Evolutionary conservation across 2,888 invertebrate genomes (phyloP).

Genomic region (Nephrotoma guestfalica): DNA sequence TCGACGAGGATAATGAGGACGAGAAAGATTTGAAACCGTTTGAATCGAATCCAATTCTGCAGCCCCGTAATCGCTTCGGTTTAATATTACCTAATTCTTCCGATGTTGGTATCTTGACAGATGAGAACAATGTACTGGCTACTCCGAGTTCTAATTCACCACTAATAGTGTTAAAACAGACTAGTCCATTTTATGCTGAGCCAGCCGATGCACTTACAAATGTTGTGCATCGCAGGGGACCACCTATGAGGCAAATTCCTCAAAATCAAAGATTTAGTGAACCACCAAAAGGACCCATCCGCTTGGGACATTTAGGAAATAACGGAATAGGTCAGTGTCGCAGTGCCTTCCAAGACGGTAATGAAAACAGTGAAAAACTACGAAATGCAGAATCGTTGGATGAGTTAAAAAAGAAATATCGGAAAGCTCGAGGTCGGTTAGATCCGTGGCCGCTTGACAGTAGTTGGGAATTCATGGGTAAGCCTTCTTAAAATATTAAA

Average conservation of each 20-base stretch:
- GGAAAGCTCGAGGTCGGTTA: constrained; percentile 28
- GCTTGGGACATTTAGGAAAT: not conserved
- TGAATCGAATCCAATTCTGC: constrained; percentile 8
- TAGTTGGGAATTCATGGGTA: constrained; percentile 81
- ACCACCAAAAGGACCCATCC: constrained; percentile 33
- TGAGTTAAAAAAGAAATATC: constrained; percentile 37
- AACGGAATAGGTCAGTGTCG: not conserved
- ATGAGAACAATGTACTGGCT: constrained; percentile 18
- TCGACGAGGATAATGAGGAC: not conserved
- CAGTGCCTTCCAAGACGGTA: not conserved
- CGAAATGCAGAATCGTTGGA: constrained; percentile 27
- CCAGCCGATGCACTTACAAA: constrained; percentile 63
- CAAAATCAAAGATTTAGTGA: constrained; percentile 45
- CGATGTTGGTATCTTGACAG: constrained; percentile 20
- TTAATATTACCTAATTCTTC: constrained; percentile 20
- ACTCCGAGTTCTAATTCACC: constrained; percentile 26
- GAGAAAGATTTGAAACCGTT: not conserved
- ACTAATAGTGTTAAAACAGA: constrained; percentile 39
- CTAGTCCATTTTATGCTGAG: constrained; percentile 80
- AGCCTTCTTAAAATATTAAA: constrained; percentile 20
- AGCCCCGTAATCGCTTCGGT: constrained; percentile 24
- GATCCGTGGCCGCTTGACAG: constrained; percentile 74
- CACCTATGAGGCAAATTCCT: constrained; percentile 23
- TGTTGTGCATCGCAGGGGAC: constrained; percentile 21
- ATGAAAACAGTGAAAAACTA: not conserved